A percentile compares a stretch with the other conserved stretches of the same genome.
Evolutionary conservation across 2,888 invertebrate genomes (phyloP).

Genomic region (Drosophila parthenogenetica): DNA sequence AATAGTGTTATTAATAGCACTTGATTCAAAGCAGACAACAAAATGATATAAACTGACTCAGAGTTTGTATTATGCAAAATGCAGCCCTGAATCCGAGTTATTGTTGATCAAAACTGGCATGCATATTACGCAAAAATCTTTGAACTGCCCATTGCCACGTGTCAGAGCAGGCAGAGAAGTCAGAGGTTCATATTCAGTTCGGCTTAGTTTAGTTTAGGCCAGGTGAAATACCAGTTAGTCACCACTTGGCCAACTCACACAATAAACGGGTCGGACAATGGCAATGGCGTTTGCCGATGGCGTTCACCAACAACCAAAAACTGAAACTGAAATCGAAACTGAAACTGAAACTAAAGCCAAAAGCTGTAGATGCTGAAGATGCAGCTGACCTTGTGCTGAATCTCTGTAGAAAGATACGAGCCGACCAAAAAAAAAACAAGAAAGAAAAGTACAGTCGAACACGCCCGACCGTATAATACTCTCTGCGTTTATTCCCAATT

Average conservation of each 20-base stretch:
- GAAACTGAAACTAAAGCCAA: slow-evolving; percentile 52
- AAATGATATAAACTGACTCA: slow-evolving; percentile 7
- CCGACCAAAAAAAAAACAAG: slow-evolving; percentile 25
- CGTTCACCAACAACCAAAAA: not conserved
- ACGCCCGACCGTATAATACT: no score
- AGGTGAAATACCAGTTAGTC: slow-evolving; percentile 73
- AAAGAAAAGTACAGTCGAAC: no score
- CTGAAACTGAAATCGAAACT: slow-evolving; percentile 20
- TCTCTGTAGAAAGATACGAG: slow-evolving; percentile 47
- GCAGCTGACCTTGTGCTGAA: slow-evolving; percentile 80
- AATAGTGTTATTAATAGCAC: slow-evolving; percentile 51
- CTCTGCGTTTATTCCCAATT: no score
- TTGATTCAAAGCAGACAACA: slow-evolving; percentile 1
- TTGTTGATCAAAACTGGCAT: slow-evolving; percentile 40
- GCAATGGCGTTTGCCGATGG: slow-evolving; percentile 45
- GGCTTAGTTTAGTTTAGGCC: slow-evolving; percentile 13
- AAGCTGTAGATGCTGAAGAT: slow-evolving; percentile 61
- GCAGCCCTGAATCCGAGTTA: slow-evolving; percentile 53
- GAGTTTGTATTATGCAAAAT: slow-evolving; percentile 26
- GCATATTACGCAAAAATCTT: slow-evolving; percentile 49
- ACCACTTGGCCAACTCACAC: slow-evolving; percentile 36
- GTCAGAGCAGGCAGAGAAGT: slow-evolving; percentile 12
- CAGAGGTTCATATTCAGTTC: slow-evolving; percentile 15
- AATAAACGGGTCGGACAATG: slow-evolving; percentile 59
- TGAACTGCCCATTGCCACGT: slow-evolving; percentile 47